Evolutionary conservation across 2,113 vertebrate genomes (phyloP).

Genomic region (Pteruthius melanotis): DNA sequence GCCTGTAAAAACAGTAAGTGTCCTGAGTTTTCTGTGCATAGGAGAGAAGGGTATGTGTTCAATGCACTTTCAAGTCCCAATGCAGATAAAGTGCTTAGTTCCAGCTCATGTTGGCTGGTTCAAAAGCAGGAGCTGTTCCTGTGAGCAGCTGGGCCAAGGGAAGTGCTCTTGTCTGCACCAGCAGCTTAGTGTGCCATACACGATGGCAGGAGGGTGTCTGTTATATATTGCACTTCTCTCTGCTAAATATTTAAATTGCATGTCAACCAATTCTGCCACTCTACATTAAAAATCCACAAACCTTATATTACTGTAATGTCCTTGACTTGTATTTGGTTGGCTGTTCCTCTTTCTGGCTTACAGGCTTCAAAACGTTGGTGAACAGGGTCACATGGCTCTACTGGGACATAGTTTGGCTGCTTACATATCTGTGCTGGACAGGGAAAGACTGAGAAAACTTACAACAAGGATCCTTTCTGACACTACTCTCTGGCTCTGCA

Average conservation of each 20-base stretch:
- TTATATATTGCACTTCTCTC: not conserved
- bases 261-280: not conserved
- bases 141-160: not conserved
- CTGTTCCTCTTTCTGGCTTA: constrained; percentile 50
- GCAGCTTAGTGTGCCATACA: not conserved
- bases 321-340: not conserved
- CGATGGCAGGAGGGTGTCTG: not conserved
- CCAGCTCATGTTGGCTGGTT: not conserved
- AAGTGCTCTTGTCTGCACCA: not conserved
- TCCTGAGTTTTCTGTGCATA: not conserved
- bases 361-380: constrained; percentile 87
- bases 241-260: not conserved
- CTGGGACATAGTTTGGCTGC: constrained; percentile 95
- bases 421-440: constrained; percentile 91
- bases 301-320: not conserved
- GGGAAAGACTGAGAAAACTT: constrained; percentile 86
- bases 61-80: not conserved
- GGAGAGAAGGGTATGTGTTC: not conserved
- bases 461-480: constrained; percentile 94
- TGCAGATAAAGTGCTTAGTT: not conserved
- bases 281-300: not conserved
- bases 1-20: not conserved
- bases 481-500: constrained; percentile 94
- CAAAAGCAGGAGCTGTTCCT: not conserved
- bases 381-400: constrained; percentile 93